phyloP scores from a whole-genome alignment of 2,113 vertebrate species.

The Columba livia region DNA sequence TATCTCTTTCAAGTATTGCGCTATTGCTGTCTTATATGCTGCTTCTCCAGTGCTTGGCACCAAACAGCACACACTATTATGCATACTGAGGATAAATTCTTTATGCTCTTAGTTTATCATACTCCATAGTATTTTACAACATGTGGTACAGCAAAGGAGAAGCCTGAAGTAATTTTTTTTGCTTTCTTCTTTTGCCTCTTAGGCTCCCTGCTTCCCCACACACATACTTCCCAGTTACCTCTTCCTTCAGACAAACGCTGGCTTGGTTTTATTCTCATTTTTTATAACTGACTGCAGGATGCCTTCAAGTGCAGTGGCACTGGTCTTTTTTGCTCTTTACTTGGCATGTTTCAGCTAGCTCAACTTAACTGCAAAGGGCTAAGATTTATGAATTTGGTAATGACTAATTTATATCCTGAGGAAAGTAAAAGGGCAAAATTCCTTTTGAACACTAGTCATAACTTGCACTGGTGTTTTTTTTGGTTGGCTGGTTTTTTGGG shows the following conservation, averaged over 20 bases:
- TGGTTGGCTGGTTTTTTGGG: too few species aligned
- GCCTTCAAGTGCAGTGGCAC: background rate
- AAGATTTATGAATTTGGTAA: background rate
- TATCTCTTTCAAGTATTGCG: background rate
- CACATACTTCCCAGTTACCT: fast-evolving
- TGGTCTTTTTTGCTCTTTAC: background rate
- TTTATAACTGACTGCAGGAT: background rate
- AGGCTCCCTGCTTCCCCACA: too few species aligned
- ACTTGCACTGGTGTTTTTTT: background rate
- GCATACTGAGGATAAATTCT: background rate
- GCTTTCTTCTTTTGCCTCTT: background rate
- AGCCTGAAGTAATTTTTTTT: background rate
- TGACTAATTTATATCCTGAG: background rate
- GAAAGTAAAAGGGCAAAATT: background rate
- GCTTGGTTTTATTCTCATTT: background rate
- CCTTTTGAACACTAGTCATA: background rate
- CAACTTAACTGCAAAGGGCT: background rate
- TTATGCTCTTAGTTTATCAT: background rate
- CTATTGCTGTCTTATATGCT: background rate
- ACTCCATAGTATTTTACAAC: background rate
- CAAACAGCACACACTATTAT: background rate
- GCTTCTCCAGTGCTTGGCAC: background rate
- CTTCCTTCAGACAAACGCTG: background rate
- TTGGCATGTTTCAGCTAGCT: background rate
- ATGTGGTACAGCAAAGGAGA: background rate